Evolutionary conservation across 1,140 invertebrate genomes (phyloP).

Genomic region (Apocrypta bakeri): DNA sequence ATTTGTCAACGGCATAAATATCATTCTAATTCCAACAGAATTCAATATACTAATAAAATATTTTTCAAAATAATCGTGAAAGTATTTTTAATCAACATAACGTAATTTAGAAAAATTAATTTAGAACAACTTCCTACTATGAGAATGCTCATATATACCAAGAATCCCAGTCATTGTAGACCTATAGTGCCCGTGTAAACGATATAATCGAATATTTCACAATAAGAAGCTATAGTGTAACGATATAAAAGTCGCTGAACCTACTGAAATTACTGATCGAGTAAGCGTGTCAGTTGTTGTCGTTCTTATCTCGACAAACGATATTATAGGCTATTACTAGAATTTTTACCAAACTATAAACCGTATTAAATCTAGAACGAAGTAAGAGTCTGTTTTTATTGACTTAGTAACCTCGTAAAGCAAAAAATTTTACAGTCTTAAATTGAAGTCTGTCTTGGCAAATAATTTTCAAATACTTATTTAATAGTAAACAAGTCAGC

Average conservation of each 20-base stretch:
- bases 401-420: neutral
- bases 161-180: neutral
- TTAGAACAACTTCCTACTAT: too few species aligned
- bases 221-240: neutral
- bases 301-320: neutral
- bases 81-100: too few species aligned
- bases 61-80: too few species aligned
- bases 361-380: neutral
- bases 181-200: too few species aligned
- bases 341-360: neutral
- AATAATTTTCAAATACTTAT: neutral
- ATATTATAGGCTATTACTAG: neutral
- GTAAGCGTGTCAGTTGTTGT: neutral
- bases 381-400: neutral
- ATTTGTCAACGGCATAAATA: too few species aligned
- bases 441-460: neutral
- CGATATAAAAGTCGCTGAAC: neutral
- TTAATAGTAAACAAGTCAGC: too few species aligned
- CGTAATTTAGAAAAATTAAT: too few species aligned
- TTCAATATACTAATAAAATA: too few species aligned
- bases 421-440: neutral
- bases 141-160: too few species aligned
- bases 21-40: too few species aligned
- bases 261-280: neutral
- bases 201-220: constrained; percentile 8